Conservation (phyloP, 2,888 invertebrate genomes). For the Oxytorus armatus region DNA sequence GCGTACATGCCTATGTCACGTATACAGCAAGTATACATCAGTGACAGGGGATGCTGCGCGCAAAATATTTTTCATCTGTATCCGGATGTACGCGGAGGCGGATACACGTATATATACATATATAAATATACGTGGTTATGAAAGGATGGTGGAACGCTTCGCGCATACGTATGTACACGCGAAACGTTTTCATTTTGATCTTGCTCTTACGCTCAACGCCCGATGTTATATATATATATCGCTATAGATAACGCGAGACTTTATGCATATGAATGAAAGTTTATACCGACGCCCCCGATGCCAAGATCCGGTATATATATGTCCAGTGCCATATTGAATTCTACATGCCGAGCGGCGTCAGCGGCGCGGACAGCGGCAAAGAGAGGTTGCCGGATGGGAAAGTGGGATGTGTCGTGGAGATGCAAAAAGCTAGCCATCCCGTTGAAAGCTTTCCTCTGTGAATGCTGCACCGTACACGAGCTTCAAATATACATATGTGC, state of each 20-base stretch:
- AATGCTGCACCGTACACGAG: slow-evolving; percentile 3
- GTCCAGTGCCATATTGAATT: slow-evolving; percentile 60
- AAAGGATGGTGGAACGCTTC: slow-evolving; percentile 34
- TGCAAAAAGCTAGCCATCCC: slow-evolving; percentile 41
- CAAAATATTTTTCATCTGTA: slow-evolving; percentile 36
- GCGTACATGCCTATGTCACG: background rate
- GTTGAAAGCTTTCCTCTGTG: slow-evolving; percentile 4
- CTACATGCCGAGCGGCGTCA: slow-evolving; percentile 40
- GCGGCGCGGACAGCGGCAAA: slow-evolving; percentile 36
- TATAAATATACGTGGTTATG: background rate
- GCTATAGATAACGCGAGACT: slow-evolving; percentile 57
- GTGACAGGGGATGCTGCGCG: slow-evolving; percentile 11
- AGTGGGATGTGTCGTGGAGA: slow-evolving; percentile 44
- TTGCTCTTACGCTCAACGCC: slow-evolving; percentile 37
- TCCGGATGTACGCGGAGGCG: slow-evolving; percentile 37
- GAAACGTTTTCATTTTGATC: slow-evolving; percentile 61
- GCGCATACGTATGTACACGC: slow-evolving; percentile 42
- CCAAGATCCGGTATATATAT: slow-evolving; percentile 51
- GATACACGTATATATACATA: slow-evolving; percentile 23
- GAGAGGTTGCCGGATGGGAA: slow-evolving; percentile 26
- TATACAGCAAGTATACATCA: slow-evolving; percentile 9
- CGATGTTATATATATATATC: slow-evolving; percentile 9
- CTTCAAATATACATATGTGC: slow-evolving; percentile 27
- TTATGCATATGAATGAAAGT: slow-evolving; percentile 65
- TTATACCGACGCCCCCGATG: slow-evolving; percentile 46